Evolutionary conservation across 2,888 invertebrate genomes (phyloP), one percentile per base, ranked within the genome.

Genomic region (Drosophila eohydei): DNA sequence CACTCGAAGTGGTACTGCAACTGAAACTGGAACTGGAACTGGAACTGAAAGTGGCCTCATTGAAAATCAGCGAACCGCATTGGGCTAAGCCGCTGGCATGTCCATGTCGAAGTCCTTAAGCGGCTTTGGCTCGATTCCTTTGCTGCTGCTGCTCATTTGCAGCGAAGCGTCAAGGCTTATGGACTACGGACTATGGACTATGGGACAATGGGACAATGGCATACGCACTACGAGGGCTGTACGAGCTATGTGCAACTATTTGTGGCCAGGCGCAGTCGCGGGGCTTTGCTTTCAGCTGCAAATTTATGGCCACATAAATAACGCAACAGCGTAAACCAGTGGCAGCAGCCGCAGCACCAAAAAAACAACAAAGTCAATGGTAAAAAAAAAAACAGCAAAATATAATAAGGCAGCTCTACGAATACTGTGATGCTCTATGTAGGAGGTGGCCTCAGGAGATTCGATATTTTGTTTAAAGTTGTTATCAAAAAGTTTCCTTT

Each of bases 261-360:
- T 32, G 55, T n/a, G 36, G 44, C 55, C 62, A 30, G 70, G 74
- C 76, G 73, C 59, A 82, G 73, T 86, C 78, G 75, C 80, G 68
- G 68, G 73, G 78, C 82, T 84, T 87, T 84, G 88, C 84, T 85
- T 85, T 88, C 84, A 88, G 84, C 88, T 88, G 81, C 80, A 79
- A 85, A 85, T 85, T 85, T 85, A 85, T 88, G 83, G 56, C 80
- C 84, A 81, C 85, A 84, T 84, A 84, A 84, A 84, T 84, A 88
- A 84, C 84, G 71, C 70, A 83, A 83, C 81, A 73, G 85, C 69
- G 71, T 81, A 83, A 87, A 83, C 85, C 83, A 83, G 83, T 84
- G 84, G 87, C 83, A 83, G 9, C 44, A 67, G 60, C 44, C 32
- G 34, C 54, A 34, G 38, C 36, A 50, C 32, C 12, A 28, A 48